Conservation (phyloP, 2,113 vertebrate species). For the Cynoglossus semilaevis region DNA sequence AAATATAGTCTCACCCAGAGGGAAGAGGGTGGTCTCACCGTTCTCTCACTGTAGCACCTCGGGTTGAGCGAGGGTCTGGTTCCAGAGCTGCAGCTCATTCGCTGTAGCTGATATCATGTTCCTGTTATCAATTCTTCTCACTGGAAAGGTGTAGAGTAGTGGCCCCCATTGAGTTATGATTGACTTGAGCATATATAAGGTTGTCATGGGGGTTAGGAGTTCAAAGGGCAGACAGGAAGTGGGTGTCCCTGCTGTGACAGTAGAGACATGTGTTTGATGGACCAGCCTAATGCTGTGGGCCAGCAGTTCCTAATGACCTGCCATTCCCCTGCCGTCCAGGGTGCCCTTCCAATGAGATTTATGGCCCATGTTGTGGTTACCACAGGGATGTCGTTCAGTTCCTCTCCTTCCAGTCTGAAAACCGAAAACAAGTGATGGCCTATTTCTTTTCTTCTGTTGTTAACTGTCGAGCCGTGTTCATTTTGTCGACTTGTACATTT, state of each 20-base stretch:
- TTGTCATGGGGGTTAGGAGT: constrained; percentile 38
- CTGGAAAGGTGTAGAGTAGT: constrained; percentile 29
- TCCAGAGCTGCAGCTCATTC: constrained; percentile 39
- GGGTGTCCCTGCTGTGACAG: constrained; percentile 52
- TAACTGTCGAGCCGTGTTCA: constrained; percentile 8
- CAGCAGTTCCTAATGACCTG: constrained; percentile 62
- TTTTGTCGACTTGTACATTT: too few species aligned
- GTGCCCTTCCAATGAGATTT: constrained; percentile 62
- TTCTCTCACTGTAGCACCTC: constrained; percentile 8
- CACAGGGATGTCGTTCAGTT: constrained; percentile 32
- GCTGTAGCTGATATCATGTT: constrained; percentile 13
- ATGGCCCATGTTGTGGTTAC: constrained; percentile 58
- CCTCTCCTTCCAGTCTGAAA: constrained; percentile 27
- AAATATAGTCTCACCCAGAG: constrained; percentile 42
- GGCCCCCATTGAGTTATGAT: constrained; percentile 7
- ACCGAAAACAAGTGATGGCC: constrained; percentile 10
- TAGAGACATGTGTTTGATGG: constrained; percentile 54
- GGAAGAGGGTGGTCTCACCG: constrained; percentile 24
- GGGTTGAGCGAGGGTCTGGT: constrained; percentile 11
- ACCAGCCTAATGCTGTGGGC: constrained; percentile 40
- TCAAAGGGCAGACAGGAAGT: constrained; percentile 69
- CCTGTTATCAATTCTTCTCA: constrained; percentile 41
- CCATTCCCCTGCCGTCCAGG: constrained; percentile 49
- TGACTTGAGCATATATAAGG: constrained; percentile 40
- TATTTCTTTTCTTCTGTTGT: constrained; percentile 20